Evolutionary conservation across 2,797 vertebrate genomes (phyloP), one percentile per base, ranked within the genome.

Genomic region (Alcedo quadribrachys): DNA sequence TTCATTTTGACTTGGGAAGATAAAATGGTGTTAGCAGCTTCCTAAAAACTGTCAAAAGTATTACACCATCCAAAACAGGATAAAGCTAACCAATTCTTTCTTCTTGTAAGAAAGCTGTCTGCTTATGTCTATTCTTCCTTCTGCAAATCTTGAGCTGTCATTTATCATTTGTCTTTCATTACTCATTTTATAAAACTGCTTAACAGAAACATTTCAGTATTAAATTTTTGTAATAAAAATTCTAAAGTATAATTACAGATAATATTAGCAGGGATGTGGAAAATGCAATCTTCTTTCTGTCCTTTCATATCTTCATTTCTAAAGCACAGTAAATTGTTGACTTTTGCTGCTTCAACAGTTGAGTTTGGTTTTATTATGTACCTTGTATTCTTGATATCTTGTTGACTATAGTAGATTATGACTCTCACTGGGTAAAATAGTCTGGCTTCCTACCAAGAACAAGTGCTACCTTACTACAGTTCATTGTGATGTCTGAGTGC

Each of bases 311-410:
- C 19, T 46, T 81, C 32, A 13, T 40, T 63, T 70, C 53, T 37
- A 53, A 89, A 46, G 12, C 17, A 4, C 35, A 35, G 12, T 46
- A 48, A 87, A 53, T 53, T 87, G 24, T 66, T 95, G 71, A 76
- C 82, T 46, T 85, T 85, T 88, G 12, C 51, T 79, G 27, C 33
- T 70, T 80, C 9, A 58, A 63, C 85, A 84, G 68, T 84, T 48
- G 92, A 84, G 77, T 84, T 79, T 48, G 42, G 4, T 79, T 82
- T 93, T 92, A 32, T 65, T 90, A 40, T 81, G 35, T 86, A 79
- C 32, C 20, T 94, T 45, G 58, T 40, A 80, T 46, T 61, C n/a
- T 76, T 57, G 70, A 22, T 93, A 60, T 75, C 63, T 83, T 89
- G 21, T 86, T 94, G 73, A 69, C 58, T 81, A 4, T 37, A 63